A percentile compares a stretch with the other conserved stretches of the same genome.
phyloP scores from a whole-genome alignment of 1,140 invertebrate genomes.

The Neodiprion virginianus region DNA sequence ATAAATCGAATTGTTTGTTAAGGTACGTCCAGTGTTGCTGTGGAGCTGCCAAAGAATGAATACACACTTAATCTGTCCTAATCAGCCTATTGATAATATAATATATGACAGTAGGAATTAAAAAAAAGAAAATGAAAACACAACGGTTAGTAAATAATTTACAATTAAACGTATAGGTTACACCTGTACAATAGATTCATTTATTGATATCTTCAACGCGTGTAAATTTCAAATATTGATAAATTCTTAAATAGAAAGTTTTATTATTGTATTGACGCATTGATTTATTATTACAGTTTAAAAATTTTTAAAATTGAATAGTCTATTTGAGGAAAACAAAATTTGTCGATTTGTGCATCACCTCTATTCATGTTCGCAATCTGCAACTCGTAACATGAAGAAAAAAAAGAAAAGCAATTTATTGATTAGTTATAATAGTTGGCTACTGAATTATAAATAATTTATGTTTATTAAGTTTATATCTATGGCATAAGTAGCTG shows the following conservation, averaged over 20 bases:
- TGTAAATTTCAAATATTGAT: neutral
- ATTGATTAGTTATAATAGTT: neutral
- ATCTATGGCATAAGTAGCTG: neutral
- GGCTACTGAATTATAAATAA: neutral
- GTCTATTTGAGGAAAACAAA: too few species aligned
- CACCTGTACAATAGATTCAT: neutral
- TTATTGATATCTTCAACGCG: neutral
- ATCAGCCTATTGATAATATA: neutral
- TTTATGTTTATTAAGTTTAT: neutral
- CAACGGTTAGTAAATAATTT: neutral
- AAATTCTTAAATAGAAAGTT: too few species aligned
- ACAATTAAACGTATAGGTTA: neutral
- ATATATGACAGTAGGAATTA: neutral
- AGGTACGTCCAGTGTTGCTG: conserved; percentile 32
- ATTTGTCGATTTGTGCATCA: too few species aligned
- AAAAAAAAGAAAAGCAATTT: neutral
- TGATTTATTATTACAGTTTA: neutral
- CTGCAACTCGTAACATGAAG: neutral
- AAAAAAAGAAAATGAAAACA: neutral
- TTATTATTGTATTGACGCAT: neutral
- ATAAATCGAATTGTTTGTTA: neutral
- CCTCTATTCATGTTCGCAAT: neutral
- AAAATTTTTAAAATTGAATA: neutral
- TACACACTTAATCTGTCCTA: neutral
- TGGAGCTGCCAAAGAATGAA: conserved; percentile 46